Evolutionary conservation across 2,113 vertebrate genomes (phyloP).

Genomic region (Galemys pyrenaicus): DNA sequence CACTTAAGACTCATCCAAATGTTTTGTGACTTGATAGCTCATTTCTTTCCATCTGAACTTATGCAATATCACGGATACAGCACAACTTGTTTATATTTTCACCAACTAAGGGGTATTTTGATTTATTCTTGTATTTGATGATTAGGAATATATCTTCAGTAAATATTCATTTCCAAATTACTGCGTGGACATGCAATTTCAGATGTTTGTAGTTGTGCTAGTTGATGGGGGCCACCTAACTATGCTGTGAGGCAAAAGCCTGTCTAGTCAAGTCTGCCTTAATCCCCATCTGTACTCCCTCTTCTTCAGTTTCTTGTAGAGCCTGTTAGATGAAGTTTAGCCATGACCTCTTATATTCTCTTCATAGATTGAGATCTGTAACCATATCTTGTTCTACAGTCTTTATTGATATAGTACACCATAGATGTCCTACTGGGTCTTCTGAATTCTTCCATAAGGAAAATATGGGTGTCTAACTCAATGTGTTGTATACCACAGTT

Average conservation of each 20-base stretch:
- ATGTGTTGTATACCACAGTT: not conserved
- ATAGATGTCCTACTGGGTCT: too few species aligned
- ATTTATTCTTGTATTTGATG: not conserved
- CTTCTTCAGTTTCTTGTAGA: not conserved
- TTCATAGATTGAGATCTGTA: not conserved
- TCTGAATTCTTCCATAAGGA: not conserved
- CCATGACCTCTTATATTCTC: not conserved
- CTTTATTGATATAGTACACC: too few species aligned
- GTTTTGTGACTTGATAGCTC: not conserved
- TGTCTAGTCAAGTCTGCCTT: not conserved
- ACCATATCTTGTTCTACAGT: too few species aligned
- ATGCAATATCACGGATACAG: not conserved
- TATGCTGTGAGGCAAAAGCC: too few species aligned
- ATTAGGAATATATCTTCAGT: not conserved
- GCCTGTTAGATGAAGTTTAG: not conserved
- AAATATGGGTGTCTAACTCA: not conserved
- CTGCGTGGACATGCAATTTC: not conserved
- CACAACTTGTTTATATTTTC: not conserved
- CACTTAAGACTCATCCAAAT: not conserved
- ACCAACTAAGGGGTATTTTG: not conserved
- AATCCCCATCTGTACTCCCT: not conserved
- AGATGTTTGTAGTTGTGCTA: not conserved
- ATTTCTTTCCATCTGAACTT: not conserved
- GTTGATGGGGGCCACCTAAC: not conserved
- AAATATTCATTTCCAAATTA: not conserved